A percentile compares a stretch with the other conserved stretches of the same genome.
These are phyloP conservation scores for Diloba caeruleocephala DNA, from an alignment of 2,888 invertebrate genomes.

Conservation along the genomic window DNA sequence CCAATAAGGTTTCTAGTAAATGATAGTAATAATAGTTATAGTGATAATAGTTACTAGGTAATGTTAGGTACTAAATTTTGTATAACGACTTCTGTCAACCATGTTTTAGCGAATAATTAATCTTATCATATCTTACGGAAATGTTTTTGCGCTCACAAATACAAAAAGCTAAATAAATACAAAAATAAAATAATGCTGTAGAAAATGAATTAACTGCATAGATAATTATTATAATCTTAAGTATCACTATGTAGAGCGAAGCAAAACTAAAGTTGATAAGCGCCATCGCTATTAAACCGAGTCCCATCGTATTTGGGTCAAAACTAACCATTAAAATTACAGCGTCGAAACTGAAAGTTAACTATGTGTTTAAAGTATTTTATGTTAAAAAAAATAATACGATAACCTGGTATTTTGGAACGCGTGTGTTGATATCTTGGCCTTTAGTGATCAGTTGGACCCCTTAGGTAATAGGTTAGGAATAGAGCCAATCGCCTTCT, in stretches of 20 bases:
- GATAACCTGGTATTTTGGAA: constrained; percentile 12
- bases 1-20: too few species aligned
- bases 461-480: too few species aligned
- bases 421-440: constrained; percentile 8
- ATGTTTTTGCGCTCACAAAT: too few species aligned
- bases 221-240: constrained; percentile 3
- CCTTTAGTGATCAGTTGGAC: constrained; percentile 16
- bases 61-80: too few species aligned
- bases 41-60: too few species aligned
- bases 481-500: too few species aligned
- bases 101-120: too few species aligned
- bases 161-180: too few species aligned
- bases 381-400: constrained; percentile 2
- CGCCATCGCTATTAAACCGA: constrained; percentile 4
- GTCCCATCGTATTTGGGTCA: constrained; percentile 29
- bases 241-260: constrained; percentile 10
- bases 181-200: background rate
- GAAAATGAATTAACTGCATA: background rate
- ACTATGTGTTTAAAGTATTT: constrained; percentile 19
- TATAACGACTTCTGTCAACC: too few species aligned
- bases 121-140: too few species aligned
- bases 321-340: constrained; percentile 24
- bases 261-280: constrained; percentile 11
- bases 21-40: too few species aligned
- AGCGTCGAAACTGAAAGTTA: constrained; percentile 38